A percentile compares a stretch with the other conserved stretches of the same genome.
phyloP scores from a whole-genome alignment of 2,888 invertebrate species.

The Drymonia ruficornis region DNA sequence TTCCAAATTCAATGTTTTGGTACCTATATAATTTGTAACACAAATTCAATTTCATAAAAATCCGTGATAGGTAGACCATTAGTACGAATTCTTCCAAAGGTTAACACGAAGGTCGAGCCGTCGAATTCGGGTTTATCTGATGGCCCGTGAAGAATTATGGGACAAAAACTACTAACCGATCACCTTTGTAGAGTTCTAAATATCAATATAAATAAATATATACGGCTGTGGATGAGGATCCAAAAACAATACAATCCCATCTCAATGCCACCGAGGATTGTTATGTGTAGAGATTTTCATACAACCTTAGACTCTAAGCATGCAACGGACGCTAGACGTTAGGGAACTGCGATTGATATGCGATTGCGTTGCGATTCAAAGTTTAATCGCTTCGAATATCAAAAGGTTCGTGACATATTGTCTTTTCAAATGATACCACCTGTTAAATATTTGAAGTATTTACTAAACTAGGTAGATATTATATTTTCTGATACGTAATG shows the following conservation, averaged over 20 bases:
- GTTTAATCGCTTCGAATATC: too few species aligned
- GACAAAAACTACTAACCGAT: constrained; percentile 11
- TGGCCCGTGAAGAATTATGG: constrained; percentile 24
- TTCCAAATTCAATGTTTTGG: constrained; percentile 31
- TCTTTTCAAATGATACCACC: too few species aligned
- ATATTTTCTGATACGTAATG: too few species aligned
- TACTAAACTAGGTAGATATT: too few species aligned
- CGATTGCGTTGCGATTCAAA: too few species aligned
- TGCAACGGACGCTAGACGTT: too few species aligned
- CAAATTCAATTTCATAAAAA: constrained; percentile 24
- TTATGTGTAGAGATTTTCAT: constrained; percentile 11
- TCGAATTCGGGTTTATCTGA: constrained; percentile 28
- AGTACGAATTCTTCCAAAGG: constrained; percentile 28
- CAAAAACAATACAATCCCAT: constrained; percentile 27
- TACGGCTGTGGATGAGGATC: constrained; percentile 14
- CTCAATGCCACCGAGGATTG: constrained; percentile 18
- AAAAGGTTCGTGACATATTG: too few species aligned
- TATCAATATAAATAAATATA: constrained; percentile 13
- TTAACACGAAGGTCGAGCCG: constrained; percentile 19
- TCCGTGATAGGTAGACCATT: constrained; percentile 18
- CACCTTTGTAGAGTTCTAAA: constrained; percentile 8
- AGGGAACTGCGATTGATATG: too few species aligned
- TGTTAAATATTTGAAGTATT: too few species aligned
- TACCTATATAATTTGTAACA: constrained; percentile 23
- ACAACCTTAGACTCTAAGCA: not conserved